Evolutionary conservation across 2,888 invertebrate species (phyloP), one percentile per base, ranked within the genome.

Genomic region (Nomada ferruginata): DNA sequence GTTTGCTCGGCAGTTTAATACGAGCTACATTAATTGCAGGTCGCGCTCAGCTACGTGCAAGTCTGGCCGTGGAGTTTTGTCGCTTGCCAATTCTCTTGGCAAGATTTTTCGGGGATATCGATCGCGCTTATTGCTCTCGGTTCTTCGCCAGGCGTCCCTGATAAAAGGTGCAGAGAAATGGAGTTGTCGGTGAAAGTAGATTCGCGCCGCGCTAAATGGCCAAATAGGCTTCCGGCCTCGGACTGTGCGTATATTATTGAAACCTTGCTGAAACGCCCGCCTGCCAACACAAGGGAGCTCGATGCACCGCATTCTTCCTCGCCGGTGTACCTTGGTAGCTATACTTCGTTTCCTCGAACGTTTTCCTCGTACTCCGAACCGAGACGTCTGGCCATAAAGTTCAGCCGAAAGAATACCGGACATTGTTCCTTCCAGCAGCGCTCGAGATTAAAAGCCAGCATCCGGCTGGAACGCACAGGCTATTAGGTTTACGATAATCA

Each of bases 371-470:
- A 20, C 29, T 15, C 11, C 36, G 18, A 1, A 2, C 50, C 52
- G 72, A 72, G 63, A 63, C 42, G 44, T 53, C 26, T 15, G 42
- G 68, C 68, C 36, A 68, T 68, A 68, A 68, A 68, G 60, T 20
- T n/a, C 47, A 10, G 47, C 47, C 0, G 60, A 50, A 60, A 70
- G 70, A 60, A 29, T 29, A 10, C 42, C 15, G 53, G 15, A 18
- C 66, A 53, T 53, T 66, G 68, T 68, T 36, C 66, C 29, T 53
- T 55, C 29, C 29, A n/a, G 52, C 36, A 47, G 36, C 11, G 50
- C 50, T 47, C 47, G 59, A 70, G 70, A 70, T 70, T 60, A 70
- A 70, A 70, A 70, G n/a, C n/a, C 60, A 13, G 47, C 57, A 29
- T 57, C 60, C 55, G 42, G 18, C 23, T 13, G n/a, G n/a, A 26